These are phyloP conservation scores for Melanotaenia duboulayi DNA, from an alignment of 2,113 vertebrate species.

Conservation along the genomic window DNA sequence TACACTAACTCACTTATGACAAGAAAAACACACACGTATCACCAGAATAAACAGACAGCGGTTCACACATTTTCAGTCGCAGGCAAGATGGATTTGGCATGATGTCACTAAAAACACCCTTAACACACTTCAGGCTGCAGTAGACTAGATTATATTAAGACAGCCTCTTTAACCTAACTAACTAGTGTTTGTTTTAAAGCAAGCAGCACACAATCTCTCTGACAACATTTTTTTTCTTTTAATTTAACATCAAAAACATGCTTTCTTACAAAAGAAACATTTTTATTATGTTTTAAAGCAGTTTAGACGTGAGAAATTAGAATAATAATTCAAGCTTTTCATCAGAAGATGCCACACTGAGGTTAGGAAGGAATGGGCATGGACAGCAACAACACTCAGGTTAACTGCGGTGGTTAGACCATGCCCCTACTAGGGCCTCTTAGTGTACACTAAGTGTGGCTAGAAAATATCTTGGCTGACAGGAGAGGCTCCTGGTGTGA, in stretches of 20 bases:
- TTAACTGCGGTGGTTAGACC: no score
- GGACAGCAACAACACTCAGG: no score
- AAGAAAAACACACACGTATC: slow-evolving; percentile 79
- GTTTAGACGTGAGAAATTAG: no score
- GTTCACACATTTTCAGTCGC: slow-evolving; percentile 62
- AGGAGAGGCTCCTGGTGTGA: no score
- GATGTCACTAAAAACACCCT: slow-evolving; percentile 67
- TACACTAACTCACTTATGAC: slow-evolving; percentile 80
- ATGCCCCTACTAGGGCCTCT: no score
- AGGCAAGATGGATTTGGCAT: slow-evolving; percentile 66
- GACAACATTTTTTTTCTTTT: background rate
- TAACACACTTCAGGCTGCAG: slow-evolving; percentile 57
- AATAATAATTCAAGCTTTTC: no score
- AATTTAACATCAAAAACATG: slow-evolving; percentile 28
- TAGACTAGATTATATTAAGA: slow-evolving; percentile 64
- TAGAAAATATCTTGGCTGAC: no score
- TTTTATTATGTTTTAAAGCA: no score
- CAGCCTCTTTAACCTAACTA: slow-evolving; percentile 30
- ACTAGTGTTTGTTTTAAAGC: slow-evolving; percentile 44
- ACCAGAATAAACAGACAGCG: slow-evolving; percentile 70
- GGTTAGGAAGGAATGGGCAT: no score
- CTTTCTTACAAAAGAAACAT: slow-evolving; percentile 1
- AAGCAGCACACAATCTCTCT: slow-evolving; percentile 27
- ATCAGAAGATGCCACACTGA: no score
- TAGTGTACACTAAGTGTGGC: no score